Evolutionary conservation across 2,797 vertebrate genomes (phyloP).

Genomic region (Emydoidea blandingii): DNA sequence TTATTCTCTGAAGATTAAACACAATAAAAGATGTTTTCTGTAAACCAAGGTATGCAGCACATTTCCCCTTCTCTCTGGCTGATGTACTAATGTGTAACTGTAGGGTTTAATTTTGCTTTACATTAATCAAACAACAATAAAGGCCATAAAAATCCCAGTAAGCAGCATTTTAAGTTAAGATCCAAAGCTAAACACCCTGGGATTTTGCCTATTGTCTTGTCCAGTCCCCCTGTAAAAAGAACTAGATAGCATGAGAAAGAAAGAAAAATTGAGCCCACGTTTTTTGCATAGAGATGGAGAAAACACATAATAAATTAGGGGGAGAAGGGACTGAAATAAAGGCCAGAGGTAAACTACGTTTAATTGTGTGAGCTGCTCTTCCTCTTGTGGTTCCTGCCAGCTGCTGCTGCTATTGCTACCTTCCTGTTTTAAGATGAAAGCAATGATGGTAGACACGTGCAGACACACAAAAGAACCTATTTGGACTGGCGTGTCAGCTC

Average conservation of each 20-base stretch:
- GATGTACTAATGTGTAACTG: conserved; percentile 78
- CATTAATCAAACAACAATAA: conserved; percentile 91
- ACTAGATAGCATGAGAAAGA: conserved; percentile 87
- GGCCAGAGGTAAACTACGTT: conserved; percentile 89
- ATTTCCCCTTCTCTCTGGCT: conserved; percentile 59
- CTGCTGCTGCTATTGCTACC: conserved; percentile 87
- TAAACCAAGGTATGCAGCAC: conserved; percentile 18
- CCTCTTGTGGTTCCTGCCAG: conserved; percentile 90
- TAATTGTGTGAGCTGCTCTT: conserved; percentile 91
- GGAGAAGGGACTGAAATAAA: conserved; percentile 86
- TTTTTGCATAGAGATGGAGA: conserved; percentile 79
- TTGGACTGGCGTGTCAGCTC: conserved; percentile 98
- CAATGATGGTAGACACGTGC: conserved; percentile 94
- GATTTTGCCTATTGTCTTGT: conserved; percentile 81
- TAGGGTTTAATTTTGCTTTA: conserved; percentile 84
- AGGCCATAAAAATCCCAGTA: conserved; percentile 74
- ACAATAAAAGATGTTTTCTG: conserved; percentile 66
- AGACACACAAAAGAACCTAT: conserved; percentile 96
- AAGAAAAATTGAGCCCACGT: conserved; percentile 87
- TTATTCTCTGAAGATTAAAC: conserved; percentile 46
- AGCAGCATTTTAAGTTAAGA: conserved; percentile 79
- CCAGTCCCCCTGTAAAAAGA: conserved; percentile 75
- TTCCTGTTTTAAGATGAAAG: conserved; percentile 86
- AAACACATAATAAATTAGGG: conserved; percentile 85
- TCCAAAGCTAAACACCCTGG: conserved; percentile 75